Evolutionary conservation across 2,888 invertebrate species (phyloP).

Genomic region (Pandemis heparana): DNA sequence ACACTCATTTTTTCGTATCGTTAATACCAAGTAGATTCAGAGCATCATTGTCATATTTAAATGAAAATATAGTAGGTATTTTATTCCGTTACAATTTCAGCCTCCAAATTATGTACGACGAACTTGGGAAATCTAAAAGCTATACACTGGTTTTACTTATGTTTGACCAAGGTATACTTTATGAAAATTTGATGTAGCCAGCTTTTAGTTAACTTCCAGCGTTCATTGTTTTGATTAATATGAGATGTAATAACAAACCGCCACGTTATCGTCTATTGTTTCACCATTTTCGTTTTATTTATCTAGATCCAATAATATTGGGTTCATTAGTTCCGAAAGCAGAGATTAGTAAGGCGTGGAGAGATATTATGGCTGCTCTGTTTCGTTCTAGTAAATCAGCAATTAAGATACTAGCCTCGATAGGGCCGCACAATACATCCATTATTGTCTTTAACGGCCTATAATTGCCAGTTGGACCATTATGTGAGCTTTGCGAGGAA

Average conservation of each 20-base stretch:
- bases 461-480: constrained; percentile 66
- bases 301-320: constrained; percentile 18
- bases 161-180: not conserved
- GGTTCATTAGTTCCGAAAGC: constrained; percentile 44
- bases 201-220: not conserved
- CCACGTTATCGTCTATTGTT: constrained; percentile 4
- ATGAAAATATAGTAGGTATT: not conserved
- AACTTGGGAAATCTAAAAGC: constrained; percentile 3
- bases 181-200: not conserved
- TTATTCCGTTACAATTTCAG: not conserved
- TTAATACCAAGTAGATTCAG: no score
- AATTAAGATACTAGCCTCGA: constrained; percentile 74
- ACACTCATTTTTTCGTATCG: no score
- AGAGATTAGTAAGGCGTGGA: constrained; percentile 46
- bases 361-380: constrained; percentile 38
- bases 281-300: constrained; percentile 19
- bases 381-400: constrained; percentile 64
- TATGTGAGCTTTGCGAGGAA: constrained; percentile 62
- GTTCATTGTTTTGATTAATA: not conserved
- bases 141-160: constrained; percentile 3
- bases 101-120: not conserved
- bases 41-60: no score
- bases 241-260: not conserved
- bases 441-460: constrained; percentile 68
- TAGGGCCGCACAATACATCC: constrained; percentile 62